Base-by-base conservation (phyloP, 2,888 invertebrate genomes). In the Nomada goodeniana region DNA sequence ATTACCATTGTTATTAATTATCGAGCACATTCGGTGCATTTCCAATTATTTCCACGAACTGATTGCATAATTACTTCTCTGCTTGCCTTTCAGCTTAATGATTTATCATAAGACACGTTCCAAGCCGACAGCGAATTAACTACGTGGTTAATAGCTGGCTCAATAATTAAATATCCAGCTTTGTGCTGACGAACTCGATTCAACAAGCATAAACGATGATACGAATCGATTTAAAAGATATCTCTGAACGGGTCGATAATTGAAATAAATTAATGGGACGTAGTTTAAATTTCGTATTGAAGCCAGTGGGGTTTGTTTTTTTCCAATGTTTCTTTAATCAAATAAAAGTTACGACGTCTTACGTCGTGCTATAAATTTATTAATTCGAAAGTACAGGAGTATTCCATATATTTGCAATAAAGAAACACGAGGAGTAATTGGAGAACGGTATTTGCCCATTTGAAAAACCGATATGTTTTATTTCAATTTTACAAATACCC, bases 101-200 rank as follows among this genome's bases (percentile, higher is more conserved):
- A 71, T 71, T 71, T 60, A 71, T 71, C 44, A 71, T 52, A 52
- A 47, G 50, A 61, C 70, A 15, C 47, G 29, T 23, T 18, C 26
- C 23, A 20, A n/a, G 47, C n/a, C 29, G 70, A n/a, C 59, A 47
- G 60, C 60, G 50, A 50, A 71, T 71, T 71, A 60, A 71, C 29
- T 20, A 20, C 7, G 29, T 18, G 59, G 36, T 71, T 60, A 71
- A 71, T 73, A 57, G 29, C 67, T 20, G 44, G 29, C 50, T 69
- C 13, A 52, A 42, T 57, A 75, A 75, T 75, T 50, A 75, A 75
- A 75, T 75, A 75, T 67, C 59, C 59, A 36, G 59, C 42, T 52
- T 68, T 60, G 23, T n/a, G 23, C 50, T 68, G 50, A 68, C 50
- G 47, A 57, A 2, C 57, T 15, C 26, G 29, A 26, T 29, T 20